A percentile compares a stretch with the other conserved stretches of the same genome.
Conservation (phyloP, 2,113 vertebrate species). For the Podocnemis expansa region DNA sequence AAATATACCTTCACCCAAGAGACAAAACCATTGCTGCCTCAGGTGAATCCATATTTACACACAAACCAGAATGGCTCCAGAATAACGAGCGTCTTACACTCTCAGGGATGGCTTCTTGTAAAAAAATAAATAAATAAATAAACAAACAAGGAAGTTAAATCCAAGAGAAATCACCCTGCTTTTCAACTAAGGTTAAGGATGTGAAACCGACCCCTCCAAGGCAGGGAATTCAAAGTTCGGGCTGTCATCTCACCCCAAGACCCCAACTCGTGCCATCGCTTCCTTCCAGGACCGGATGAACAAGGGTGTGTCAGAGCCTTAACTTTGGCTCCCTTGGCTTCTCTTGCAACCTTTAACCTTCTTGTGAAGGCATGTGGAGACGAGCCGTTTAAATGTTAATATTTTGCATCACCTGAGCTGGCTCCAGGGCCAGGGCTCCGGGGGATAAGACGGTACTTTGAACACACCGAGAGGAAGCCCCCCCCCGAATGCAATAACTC, state of each 20-base stretch:
- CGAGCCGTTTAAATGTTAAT: slow-evolving; percentile 35
- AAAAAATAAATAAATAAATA: too few relatives aligned
- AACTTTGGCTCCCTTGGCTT: slow-evolving; percentile 26
- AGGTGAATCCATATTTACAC: slow-evolving; percentile 6
- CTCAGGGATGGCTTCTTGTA: slow-evolving; percentile 28
- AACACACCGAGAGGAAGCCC: not conserved
- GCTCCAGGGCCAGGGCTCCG: not conserved
- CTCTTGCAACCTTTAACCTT: not conserved
- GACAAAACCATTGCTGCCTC: not conserved
- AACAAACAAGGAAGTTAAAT: slow-evolving; percentile 74
- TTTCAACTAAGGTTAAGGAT: slow-evolving; percentile 50
- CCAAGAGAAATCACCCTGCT: slow-evolving; percentile 53
- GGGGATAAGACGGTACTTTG: slow-evolving; percentile 35
- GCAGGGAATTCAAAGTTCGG: slow-evolving; percentile 51
- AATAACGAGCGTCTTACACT: slow-evolving; percentile 16
- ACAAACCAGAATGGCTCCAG: slow-evolving; percentile 35
- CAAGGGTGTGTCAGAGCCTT: slow-evolving; percentile 37
- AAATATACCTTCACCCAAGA: not conserved
- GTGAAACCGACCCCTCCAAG: slow-evolving; percentile 11
- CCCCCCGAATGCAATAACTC: slow-evolving; percentile 3
- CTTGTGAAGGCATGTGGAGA: not conserved
- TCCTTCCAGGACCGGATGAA: not conserved
- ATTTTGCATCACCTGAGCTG: slow-evolving; percentile 39
- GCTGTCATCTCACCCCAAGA: slow-evolving; percentile 38
- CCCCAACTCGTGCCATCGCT: not conserved